Conservation (phyloP, 92 coral and sea anemone genomes). For the Bergia puertoricense region DNA sequence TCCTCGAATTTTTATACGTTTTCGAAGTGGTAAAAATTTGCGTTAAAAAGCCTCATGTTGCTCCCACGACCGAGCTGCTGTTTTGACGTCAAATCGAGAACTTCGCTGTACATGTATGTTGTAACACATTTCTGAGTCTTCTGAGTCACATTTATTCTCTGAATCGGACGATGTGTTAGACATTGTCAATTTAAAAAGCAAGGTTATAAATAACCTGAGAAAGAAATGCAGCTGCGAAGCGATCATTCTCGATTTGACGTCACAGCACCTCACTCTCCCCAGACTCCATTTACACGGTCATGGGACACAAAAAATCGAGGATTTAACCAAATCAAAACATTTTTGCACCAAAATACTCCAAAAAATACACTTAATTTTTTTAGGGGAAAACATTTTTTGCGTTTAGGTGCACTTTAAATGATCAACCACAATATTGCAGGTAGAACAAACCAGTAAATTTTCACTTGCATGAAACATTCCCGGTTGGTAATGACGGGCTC, state of each 20-base stretch:
- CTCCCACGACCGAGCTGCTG: slow-evolving; percentile 11
- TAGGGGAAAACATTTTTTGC: too few species aligned
- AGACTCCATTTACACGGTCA: slow-evolving; percentile 7
- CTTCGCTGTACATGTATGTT: neutral
- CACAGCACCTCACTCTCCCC: slow-evolving; percentile 11
- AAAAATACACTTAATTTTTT: too few species aligned
- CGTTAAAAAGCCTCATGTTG: neutral
- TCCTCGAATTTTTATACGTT: slow-evolving; percentile 5
- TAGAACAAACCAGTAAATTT: too few species aligned
- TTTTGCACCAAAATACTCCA: too few species aligned
- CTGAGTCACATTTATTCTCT: slow-evolving; percentile 3
- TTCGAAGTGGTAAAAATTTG: slow-evolving; percentile 4
- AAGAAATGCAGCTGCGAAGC: slow-evolving; percentile 11
- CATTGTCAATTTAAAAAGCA: slow-evolving; percentile 2
- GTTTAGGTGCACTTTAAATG: too few species aligned
- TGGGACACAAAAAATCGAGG: slow-evolving; percentile 2
- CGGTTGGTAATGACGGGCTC: too few species aligned
- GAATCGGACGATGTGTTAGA: slow-evolving; percentile 5
- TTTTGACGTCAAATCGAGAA: slow-evolving; percentile 10
- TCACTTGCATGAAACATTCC: too few species aligned
- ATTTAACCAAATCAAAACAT: too few species aligned
- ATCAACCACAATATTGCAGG: too few species aligned
- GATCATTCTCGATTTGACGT: slow-evolving; percentile 8
- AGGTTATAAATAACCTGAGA: slow-evolving; percentile 1
- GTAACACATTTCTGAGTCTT: slow-evolving; percentile 13